These are phyloP conservation scores for Porites evermanni DNA, from an alignment of 92 coral and sea anemone genomes.

Conservation along the genomic window DNA sequence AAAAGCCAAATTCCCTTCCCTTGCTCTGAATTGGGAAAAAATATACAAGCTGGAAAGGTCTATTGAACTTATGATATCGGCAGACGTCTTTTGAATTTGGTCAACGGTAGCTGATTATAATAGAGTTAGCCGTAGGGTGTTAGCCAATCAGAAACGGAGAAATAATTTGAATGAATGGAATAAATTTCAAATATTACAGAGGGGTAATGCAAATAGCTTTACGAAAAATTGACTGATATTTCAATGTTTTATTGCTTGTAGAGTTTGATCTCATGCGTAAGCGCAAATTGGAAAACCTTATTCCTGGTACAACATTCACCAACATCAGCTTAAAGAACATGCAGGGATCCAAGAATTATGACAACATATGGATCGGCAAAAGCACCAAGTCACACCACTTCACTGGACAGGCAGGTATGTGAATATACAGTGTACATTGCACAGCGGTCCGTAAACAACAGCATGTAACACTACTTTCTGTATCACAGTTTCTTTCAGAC, in stretches of 20 bases:
- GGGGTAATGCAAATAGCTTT: too few relatives aligned
- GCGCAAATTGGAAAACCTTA: conserved; percentile 71
- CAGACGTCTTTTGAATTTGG: too few relatives aligned
- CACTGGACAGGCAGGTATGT: conserved; percentile 55
- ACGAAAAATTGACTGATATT: neutral
- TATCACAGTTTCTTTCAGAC: too few relatives aligned
- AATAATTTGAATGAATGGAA: too few relatives aligned
- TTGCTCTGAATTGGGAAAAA: too few relatives aligned
- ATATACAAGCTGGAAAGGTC: too few relatives aligned
- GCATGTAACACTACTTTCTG: neutral
- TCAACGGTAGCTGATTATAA: too few relatives aligned
- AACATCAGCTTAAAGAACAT: conserved; percentile 85
- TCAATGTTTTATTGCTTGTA: conserved; percentile 9
- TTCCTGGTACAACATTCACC: conserved; percentile 72
- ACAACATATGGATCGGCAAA: conserved; percentile 85
- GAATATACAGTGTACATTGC: neutral
- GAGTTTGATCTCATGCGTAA: conserved; percentile 87
- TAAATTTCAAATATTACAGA: too few relatives aligned
- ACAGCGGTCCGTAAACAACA: neutral
- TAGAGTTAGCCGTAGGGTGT: too few relatives aligned
- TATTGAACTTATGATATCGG: too few relatives aligned
- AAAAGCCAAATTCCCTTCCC: too few relatives aligned
- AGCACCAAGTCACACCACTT: conserved; percentile 70
- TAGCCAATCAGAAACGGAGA: too few relatives aligned
- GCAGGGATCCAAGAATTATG: conserved; percentile 90